Percentiles rank a stretch among this genome's conserved stretches.
Conservation (phyloP, 2,797 vertebrate genomes). For the Lagorchestes hirsutus region DNA sequence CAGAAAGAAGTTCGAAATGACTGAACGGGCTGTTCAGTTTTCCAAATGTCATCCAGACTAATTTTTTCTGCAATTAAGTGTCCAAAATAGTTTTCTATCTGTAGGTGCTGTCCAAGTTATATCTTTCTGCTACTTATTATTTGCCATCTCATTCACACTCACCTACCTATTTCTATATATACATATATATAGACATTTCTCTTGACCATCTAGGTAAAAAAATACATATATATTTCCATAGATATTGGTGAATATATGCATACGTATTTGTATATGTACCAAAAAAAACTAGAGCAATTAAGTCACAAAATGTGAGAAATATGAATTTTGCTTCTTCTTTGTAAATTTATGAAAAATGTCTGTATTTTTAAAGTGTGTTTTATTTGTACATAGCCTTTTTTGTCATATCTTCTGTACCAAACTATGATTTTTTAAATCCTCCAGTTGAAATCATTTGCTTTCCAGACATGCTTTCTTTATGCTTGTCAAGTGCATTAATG, state of each 20-base stretch:
- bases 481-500: slow-evolving; percentile 76
- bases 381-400: slow-evolving; percentile 46
- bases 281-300: not conserved
- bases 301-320: not conserved
- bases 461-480: slow-evolving; percentile 64
- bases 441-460: slow-evolving; percentile 58
- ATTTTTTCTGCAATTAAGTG: not conserved
- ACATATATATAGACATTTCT: fast-evolving
- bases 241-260: not conserved
- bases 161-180: not conserved
- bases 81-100: not conserved
- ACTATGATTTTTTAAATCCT: not conserved
- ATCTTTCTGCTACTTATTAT: not conserved
- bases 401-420: not conserved
- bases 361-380: not conserved
- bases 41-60: not conserved
- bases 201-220: not conserved
- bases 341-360: not conserved
- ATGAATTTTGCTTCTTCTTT: not conserved
- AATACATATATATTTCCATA: not conserved
- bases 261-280: not conserved
- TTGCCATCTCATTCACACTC: not conserved
- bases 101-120: not conserved
- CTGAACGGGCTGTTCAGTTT: not conserved
- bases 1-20: not conserved